A percentile compares a stretch with the other conserved stretches of the same genome.
phyloP scores from a whole-genome alignment of 2,797 vertebrate species.

The Siniperca scherzeri region DNA sequence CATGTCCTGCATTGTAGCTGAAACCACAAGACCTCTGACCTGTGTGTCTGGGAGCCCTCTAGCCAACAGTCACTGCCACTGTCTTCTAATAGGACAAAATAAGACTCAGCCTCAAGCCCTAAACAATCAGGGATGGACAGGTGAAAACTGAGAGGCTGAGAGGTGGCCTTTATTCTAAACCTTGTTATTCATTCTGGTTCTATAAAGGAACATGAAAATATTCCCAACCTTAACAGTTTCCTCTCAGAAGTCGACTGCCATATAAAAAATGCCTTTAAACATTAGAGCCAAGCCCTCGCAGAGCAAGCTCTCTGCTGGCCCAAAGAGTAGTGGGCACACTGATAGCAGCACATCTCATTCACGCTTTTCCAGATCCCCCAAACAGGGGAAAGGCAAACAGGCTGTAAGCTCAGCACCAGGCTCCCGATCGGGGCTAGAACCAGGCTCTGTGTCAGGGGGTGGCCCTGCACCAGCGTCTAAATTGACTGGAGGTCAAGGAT shows the following conservation, averaged over 20 bases:
- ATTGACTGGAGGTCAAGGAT: conserved; percentile 49
- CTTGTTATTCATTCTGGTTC: conserved; percentile 26
- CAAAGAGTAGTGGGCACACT: conserved; percentile 88
- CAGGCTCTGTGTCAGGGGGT: conserved; percentile 77
- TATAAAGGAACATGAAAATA: conserved; percentile 48
- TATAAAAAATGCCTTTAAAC: conserved; percentile 79
- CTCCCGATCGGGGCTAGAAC: conserved; percentile 89
- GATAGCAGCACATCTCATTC: conserved; percentile 90
- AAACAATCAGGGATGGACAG: conserved; percentile 59
- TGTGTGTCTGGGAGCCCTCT: conserved; percentile 48
- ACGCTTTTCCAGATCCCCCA: conserved; percentile 90
- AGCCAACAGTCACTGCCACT: conserved; percentile 49
- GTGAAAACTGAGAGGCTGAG: conserved; percentile 56
- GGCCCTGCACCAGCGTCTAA: conserved; percentile 57
- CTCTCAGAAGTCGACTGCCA: conserved; percentile 48
- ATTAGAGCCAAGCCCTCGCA: conserved; percentile 78
- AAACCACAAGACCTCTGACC: conserved; percentile 59
- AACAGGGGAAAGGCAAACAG: conserved; percentile 90
- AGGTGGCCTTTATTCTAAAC: conserved; percentile 63
- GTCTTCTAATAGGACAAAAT: conserved; percentile 48
- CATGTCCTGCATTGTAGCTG: conserved; percentile 67
- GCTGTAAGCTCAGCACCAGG: conserved; percentile 87
- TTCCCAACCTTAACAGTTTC: conserved; percentile 32
- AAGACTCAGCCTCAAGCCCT: conserved; percentile 49
- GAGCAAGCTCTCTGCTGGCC: conserved; percentile 88